Base-by-base conservation (phyloP, 92 coral and sea anemone species). In the Isaurus tuberculatus region DNA sequence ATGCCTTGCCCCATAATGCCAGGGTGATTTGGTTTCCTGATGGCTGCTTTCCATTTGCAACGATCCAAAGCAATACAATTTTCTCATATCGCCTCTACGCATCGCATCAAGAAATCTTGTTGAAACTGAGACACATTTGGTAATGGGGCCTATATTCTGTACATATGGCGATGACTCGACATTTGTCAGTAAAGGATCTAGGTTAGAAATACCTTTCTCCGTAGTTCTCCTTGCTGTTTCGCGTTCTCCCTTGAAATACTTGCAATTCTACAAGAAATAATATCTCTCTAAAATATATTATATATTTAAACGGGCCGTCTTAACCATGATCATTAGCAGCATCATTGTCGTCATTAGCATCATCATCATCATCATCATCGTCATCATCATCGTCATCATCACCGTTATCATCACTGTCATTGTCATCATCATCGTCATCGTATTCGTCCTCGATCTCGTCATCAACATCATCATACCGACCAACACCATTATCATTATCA, bases 141-240 rank as follows among this genome's bases (percentile, higher is more conserved):
- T n/a, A n/a, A n/a, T n/a, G n/a, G n/a, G n/a, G n/a, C n/a, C n/a
- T n/a, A n/a, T n/a, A n/a, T n/a, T n/a, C n/a, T n/a, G n/a, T n/a
- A n/a, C n/a, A n/a, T 37, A 0, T 37, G 43, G 8, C 8, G 43
- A 37, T 9, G 43, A 37, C 8, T 37, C 4, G 5, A 37, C 43
- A 3, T 65, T 2, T 28, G 27, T 4, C 16, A 17, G 13, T 10
- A 17, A 8, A 29, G 9, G 43, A 0, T 1, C 31, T 1, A 10
- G 1, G 16, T 30, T n/a, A 17, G 30, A 16, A 11, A 17, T 19
- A 89, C 98, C 94, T 91, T 93, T 70, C 81, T 89, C 77, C 74
- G 79, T 16, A 93, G 79, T 68, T 93, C 95, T 16, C 93, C 68
- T 65, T 91, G 98, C 23, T 91, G 82, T 65, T 93, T 93, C 16